Conservation (phyloP, 2,113 vertebrate genomes). For the Dipodomys stephensi region DNA sequence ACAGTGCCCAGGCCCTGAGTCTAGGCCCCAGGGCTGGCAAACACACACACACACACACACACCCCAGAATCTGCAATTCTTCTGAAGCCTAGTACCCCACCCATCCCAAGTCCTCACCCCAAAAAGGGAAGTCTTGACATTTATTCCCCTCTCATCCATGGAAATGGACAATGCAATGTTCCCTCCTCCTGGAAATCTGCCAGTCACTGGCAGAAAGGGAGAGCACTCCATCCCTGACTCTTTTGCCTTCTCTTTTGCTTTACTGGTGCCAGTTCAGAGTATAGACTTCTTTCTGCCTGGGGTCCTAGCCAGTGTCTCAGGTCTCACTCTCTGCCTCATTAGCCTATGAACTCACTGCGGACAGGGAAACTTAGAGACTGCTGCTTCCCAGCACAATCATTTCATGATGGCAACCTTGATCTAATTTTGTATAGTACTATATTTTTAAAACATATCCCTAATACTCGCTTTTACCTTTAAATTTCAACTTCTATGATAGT, state of each 20-base stretch:
- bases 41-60: too few species aligned
- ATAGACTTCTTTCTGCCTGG: not conserved
- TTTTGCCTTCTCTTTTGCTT: not conserved
- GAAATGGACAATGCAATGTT: not conserved
- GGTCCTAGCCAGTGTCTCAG: not conserved
- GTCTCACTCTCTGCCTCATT: not conserved
- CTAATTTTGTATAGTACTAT: not conserved
- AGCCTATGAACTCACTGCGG: not conserved
- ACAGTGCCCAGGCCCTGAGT: too few species aligned
- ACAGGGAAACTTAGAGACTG: not conserved
- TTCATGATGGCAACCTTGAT: not conserved
- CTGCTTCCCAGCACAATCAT: not conserved
- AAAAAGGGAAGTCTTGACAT: not conserved
- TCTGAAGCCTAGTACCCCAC: not conserved
- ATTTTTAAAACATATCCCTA: constrained; percentile 9
- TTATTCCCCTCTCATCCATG: not conserved
- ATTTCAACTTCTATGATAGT: not conserved
- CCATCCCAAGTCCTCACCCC: not conserved
- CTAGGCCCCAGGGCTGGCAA: too few species aligned
- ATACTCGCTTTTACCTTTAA: not conserved
- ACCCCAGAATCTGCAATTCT: not conserved
- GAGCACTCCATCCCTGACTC: not conserved
- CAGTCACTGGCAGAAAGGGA: not conserved
- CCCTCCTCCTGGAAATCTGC: not conserved
- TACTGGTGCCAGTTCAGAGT: too few species aligned